These are phyloP conservation scores for Abramis brama DNA, from an alignment of 2,113 vertebrate species.

Conservation along the genomic window DNA sequence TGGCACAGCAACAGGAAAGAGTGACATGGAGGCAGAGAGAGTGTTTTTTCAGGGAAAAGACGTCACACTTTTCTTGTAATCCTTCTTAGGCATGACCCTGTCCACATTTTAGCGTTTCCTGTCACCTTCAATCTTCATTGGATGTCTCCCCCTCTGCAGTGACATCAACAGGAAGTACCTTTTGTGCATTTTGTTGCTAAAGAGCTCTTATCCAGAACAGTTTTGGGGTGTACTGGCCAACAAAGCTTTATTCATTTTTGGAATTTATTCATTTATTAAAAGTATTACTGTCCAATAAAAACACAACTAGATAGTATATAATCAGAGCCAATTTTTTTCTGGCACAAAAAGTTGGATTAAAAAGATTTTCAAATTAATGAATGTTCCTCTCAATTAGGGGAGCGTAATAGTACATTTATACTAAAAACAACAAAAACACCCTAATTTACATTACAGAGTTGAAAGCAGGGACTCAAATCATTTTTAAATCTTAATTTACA, in stretches of 20 bases:
- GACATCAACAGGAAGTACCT: conserved; percentile 41
- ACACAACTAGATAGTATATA: background rate
- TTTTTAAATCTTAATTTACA: background rate
- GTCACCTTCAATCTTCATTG: conserved; percentile 51
- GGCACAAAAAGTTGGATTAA: too few relatives aligned
- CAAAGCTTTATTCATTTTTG: background rate
- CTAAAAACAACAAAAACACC: background rate
- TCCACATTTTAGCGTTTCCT: conserved; percentile 46
- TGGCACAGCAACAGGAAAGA: conserved; percentile 35
- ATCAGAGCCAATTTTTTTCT: background rate
- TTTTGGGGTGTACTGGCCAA: background rate
- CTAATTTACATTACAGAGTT: background rate
- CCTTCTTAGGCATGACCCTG: conserved; percentile 30
- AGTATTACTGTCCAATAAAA: background rate
- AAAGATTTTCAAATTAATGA: background rate
- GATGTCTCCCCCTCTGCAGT: background rate
- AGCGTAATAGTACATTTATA: background rate
- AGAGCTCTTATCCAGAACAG: background rate
- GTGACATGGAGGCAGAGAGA: conserved; percentile 11
- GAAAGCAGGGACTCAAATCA: background rate
- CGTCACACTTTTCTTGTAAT: background rate
- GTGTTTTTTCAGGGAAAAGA: conserved; percentile 43
- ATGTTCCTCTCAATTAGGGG: background rate
- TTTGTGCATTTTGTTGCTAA: conserved; percentile 22
- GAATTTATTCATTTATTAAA: background rate